Evolutionary conservation across 2,113 vertebrate genomes (phyloP), one percentile per base, ranked within the genome.

Genomic region (Phylloscopus trochiloides): DNA sequence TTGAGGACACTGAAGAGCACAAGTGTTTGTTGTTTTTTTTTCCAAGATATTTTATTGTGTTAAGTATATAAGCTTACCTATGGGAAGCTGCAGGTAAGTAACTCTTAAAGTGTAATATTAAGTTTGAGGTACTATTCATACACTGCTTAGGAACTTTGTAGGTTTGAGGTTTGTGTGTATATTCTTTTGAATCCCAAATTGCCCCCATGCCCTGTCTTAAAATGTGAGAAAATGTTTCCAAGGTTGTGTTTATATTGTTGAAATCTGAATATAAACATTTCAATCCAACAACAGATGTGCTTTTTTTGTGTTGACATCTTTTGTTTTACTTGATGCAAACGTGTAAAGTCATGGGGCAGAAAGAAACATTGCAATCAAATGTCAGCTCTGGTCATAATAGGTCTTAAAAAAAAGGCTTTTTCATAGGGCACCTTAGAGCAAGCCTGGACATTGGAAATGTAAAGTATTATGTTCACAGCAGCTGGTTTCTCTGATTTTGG

Each of bases 131-230:
- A 15, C 17, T 48, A 5, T 42, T 45, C 12, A 40, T 63, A 38
- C 5, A 11, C 17, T 61, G 45, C 16, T 51, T 54, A 26, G 19
- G 16, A 29, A 34, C 17, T 55, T 81, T 0, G 0, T n/a, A n/a
- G 26, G 9, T 59, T 78, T 67, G 32, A 63, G 31, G 12, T 61
- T 73, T 18, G 5, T 29, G 3, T 55, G 7, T 50, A 5, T 59
- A 13, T 70, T 62, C 24, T 88, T 74, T 70, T 13, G 38, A 70
- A 73, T 63, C 21, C 12, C 7, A n/a, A 38, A 18, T 32, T 50
- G 25, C 34, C 26, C 57, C 48, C 17, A 0, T 85, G 26, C 13
- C 10, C 7, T 29, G 5, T 58, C 11, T 58, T 32, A 47, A 54
- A 86, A 51, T 17, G 28, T 74, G 17, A 26, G 8, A 17, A 74